Evolutionary conservation across 1,140 invertebrate species (phyloP).

Genomic region (Tachypleus tridentatus): DNA sequence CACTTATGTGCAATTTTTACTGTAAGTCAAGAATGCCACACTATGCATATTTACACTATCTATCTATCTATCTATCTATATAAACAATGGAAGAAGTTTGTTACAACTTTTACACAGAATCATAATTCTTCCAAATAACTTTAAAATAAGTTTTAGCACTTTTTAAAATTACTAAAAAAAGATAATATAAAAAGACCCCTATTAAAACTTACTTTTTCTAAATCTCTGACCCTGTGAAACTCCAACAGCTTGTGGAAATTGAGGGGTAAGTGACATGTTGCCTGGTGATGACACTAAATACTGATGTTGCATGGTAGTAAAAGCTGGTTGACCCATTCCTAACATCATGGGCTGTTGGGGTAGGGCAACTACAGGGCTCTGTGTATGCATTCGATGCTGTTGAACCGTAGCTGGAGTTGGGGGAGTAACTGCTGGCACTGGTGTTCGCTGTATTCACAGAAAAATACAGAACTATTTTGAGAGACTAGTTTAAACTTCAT

Average conservation of each 20-base stretch:
- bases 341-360: conserved; percentile 17
- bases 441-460: conserved; percentile 3
- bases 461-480: not conserved
- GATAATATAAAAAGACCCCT: not conserved
- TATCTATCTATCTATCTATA: no score
- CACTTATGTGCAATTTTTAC: no score
- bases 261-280: conserved; percentile 7
- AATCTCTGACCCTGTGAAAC: conserved; percentile 15
- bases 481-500: not conserved
- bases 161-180: no score
- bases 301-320: conserved; percentile 16
- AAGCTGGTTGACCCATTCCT: conserved; percentile 15
- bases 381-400: conserved; percentile 14
- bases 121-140: no score
- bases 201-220: conserved; percentile 13
- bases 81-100: no score
- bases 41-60: no score
- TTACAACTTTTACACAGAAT: no score
- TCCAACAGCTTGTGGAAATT: conserved; percentile 12
- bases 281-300: conserved; percentile 16
- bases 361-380: conserved; percentile 17
- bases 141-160: no score
- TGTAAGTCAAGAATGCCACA: no score
- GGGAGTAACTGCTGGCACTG: conserved; percentile 4
- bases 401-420: conserved; percentile 2